Conservation (phyloP, 2,797 vertebrate genomes). For the Leptoclinus maculatus region DNA sequence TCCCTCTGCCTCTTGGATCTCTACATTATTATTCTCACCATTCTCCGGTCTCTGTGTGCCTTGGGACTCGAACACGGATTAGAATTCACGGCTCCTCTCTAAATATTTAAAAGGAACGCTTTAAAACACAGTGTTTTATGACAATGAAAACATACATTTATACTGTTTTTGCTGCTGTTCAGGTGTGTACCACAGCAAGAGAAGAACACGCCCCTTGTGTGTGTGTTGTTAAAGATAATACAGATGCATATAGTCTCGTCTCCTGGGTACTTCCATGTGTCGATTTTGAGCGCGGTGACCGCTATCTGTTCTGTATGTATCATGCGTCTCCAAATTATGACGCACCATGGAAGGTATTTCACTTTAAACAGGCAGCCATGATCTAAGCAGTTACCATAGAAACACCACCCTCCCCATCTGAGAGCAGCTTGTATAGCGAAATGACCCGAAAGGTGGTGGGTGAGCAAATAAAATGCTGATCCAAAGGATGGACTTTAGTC, state of each 20-base stretch:
- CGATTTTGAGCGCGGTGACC: neutral
- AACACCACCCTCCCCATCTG: slow-evolving; percentile 67
- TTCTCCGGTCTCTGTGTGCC: slow-evolving; percentile 39
- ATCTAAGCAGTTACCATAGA: slow-evolving; percentile 79
- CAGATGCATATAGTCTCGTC: neutral
- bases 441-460: slow-evolving; percentile 76
- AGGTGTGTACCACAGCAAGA: neutral
- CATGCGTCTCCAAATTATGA: slow-evolving; percentile 52
- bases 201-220: neutral
- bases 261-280: neutral
- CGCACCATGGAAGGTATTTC: slow-evolving; percentile 73
- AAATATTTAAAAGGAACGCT: slow-evolving; percentile 52
- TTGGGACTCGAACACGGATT: slow-evolving; percentile 49
- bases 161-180: slow-evolving; percentile 18
- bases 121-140: slow-evolving; percentile 8
- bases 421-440: slow-evolving; percentile 68
- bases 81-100: slow-evolving; percentile 54
- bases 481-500: slow-evolving; percentile 45
- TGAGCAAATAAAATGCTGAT: slow-evolving; percentile 66
- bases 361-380: slow-evolving; percentile 73
- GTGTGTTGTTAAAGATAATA: neutral
- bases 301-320: slow-evolving; percentile 26
- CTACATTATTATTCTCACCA: slow-evolving; percentile 51
- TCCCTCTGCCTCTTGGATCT: slow-evolving; percentile 19
- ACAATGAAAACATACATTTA: slow-evolving; percentile 15